phyloP scores from a whole-genome alignment of 2,888 invertebrate genomes.

The Camptogramma bilineatum region DNA sequence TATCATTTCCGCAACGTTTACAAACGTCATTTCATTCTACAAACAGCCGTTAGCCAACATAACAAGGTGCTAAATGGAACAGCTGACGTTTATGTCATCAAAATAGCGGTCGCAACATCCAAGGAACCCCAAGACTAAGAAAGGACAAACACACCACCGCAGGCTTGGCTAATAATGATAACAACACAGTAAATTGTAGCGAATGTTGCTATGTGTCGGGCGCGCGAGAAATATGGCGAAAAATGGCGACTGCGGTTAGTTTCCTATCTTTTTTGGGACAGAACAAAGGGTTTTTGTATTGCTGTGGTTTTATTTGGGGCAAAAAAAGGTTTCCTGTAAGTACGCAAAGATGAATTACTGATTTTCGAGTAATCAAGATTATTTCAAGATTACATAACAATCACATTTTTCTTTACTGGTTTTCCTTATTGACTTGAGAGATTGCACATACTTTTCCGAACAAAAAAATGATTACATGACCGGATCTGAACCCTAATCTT shows the following conservation, averaged over 20 bases:
- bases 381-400: neutral
- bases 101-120: neutral
- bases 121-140: constrained; percentile 4
- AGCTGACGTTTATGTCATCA: neutral
- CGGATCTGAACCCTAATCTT: too few relatives aligned
- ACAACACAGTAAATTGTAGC: constrained; percentile 55
- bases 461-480: too few relatives aligned
- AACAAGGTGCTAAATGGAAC: too few relatives aligned
- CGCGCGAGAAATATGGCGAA: constrained; percentile 25
- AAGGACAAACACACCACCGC: constrained; percentile 51
- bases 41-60: neutral
- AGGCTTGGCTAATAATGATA: constrained; percentile 58
- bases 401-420: too few relatives aligned
- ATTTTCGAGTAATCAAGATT: neutral
- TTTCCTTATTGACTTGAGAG: too few relatives aligned
- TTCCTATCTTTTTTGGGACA: constrained; percentile 11
- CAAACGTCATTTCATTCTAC: neutral
- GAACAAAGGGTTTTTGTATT: constrained; percentile 13
- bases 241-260: constrained; percentile 16
- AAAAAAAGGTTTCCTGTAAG: neutral
- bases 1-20: neutral
- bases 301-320: neutral
- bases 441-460: too few relatives aligned
- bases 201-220: constrained; percentile 51
- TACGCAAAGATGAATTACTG: neutral